Conservation (phyloP, 2,797 vertebrate species). For the Centroberyx gerrardi region DNA sequence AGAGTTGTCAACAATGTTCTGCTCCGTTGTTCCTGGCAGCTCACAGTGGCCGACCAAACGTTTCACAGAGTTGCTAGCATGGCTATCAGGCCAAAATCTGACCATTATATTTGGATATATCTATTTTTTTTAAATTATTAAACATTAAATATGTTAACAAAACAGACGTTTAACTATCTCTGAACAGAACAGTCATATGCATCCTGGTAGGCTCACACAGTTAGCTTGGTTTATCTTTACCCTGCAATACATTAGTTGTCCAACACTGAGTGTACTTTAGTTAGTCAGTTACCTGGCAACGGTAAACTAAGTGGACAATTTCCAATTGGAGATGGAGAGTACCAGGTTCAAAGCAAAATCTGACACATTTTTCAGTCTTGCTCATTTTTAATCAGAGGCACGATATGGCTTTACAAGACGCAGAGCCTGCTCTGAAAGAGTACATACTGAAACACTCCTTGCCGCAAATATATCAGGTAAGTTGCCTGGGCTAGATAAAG, state of each 20-base stretch:
- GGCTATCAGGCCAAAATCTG: not conserved
- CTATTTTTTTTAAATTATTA: too few species aligned
- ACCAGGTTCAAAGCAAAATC: not conserved
- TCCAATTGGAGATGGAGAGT: not conserved
- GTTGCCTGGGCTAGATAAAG: not conserved
- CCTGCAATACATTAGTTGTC: constrained; percentile 12
- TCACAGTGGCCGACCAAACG: constrained; percentile 63
- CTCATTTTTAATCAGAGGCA: not conserved
- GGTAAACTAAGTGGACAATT: not conserved
- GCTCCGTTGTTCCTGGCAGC: constrained; percentile 35
- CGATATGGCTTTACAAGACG: constrained; percentile 73
- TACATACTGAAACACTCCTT: constrained; percentile 79
- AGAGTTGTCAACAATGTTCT: constrained; percentile 66
- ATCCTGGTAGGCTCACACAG: not conserved
- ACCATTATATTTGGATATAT: not conserved
- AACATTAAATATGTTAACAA: not conserved
- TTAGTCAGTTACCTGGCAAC: constrained; percentile 34
- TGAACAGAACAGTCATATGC: rapidly evolving
- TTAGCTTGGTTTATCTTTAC: not conserved
- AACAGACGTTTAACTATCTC: not conserved
- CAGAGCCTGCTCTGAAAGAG: constrained; percentile 62
- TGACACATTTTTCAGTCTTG: too few species aligned
- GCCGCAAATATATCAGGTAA: constrained; percentile 84
- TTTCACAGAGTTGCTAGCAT: constrained; percentile 59
- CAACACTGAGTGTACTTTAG: constrained; percentile 2